Evolutionary conservation across 2,888 invertebrate genomes (phyloP), one percentile per base, ranked within the genome.

Genomic region (Agrochola lota): DNA sequence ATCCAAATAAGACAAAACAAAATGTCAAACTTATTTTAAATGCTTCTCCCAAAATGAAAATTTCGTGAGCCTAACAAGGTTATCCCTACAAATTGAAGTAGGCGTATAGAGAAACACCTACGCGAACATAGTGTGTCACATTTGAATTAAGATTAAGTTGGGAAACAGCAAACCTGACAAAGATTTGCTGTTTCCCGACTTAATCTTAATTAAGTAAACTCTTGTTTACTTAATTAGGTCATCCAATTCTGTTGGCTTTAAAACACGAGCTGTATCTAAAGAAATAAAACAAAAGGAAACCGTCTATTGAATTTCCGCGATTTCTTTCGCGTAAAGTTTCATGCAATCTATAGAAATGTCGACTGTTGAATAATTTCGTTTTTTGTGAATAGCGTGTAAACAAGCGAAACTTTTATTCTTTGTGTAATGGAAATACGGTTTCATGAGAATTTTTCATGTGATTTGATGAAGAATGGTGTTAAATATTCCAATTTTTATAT

Each of bases 181-280:
- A 30, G 3, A 3, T 30, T 30, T 30, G 30, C 30, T 30, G 30
- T 30, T 30, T 30, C 3, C 30, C 30, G 30, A 30, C 30, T 30
- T 30, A 30, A 2, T 30, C 30, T 30, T 30, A 30, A 30, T 30
- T 30, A 35, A 35, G 35, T 35, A 35, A 63, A 64, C 85, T 85
- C 60, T 84, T 84, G 35, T 71, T 46, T 71, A 72, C 30, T 60
- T 77, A 85, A 83, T 83, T 85, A 81, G 71, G 64, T 85, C 83
- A 71, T 81, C 64, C 76, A 57, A 81, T 77, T 57, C 57, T 62
- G 71, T 77, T 76, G 71, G 71, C 26, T 70, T 81, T 72, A 77
- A 84, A 77, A 80, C 71, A 80, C 60, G 55, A 74, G 67, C 71
- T 68, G 46, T 68, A 64, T 71, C 60, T 40, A 59, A 71, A 81